These are phyloP conservation scores for Corythornis madagascariensis DNA, from an alignment of 2,113 vertebrate species.

Conservation along the genomic window DNA sequence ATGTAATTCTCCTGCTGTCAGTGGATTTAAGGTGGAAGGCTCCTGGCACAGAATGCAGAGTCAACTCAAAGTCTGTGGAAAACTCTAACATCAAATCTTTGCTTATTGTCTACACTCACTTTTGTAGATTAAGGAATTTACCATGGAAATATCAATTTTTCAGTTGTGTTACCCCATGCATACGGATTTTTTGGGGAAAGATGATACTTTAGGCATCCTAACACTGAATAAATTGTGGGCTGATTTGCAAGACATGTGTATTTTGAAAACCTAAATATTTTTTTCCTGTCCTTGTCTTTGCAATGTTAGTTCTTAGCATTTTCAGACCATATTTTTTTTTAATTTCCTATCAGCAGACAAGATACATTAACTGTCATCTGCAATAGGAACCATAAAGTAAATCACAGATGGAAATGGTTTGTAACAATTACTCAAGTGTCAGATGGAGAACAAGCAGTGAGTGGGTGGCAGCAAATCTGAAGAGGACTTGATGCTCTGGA, in stretches of 20 bases:
- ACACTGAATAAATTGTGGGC: neutral
- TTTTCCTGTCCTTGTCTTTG: neutral
- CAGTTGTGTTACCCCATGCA: neutral
- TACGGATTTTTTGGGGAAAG: neutral
- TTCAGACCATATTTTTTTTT: neutral
- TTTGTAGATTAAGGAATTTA: neutral
- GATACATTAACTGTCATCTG: constrained; percentile 39
- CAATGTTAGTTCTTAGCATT: constrained; percentile 1
- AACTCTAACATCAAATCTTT: neutral
- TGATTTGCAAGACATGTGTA: neutral
- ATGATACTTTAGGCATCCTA: neutral
- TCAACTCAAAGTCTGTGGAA: neutral
- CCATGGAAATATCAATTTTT: neutral
- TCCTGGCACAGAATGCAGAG: neutral
- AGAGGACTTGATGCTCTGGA: constrained; percentile 12
- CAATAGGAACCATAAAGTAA: constrained; percentile 32
- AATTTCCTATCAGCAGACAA: constrained; percentile 21
- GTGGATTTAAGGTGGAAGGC: neutral
- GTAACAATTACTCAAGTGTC: constrained; percentile 55
- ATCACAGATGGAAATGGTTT: constrained; percentile 53
- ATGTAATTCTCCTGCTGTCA: neutral
- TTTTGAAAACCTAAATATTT: neutral
- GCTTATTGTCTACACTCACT: neutral
- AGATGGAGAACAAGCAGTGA: neutral
- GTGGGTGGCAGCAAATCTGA: neutral